These are phyloP conservation scores for Alviniconcha strummeri DNA, from an alignment of 2,888 invertebrate species.

Conservation along the genomic window DNA sequence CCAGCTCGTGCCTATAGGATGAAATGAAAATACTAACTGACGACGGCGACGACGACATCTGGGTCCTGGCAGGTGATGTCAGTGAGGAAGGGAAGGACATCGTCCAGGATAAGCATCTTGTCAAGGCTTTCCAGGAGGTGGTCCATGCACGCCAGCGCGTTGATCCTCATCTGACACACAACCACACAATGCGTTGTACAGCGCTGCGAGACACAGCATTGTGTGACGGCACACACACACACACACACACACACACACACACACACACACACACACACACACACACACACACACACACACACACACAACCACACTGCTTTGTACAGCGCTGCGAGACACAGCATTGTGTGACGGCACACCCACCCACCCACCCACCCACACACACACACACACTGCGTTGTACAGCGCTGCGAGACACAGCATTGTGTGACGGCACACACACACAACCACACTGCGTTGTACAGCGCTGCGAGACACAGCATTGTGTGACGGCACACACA, in stretches of 20 bases:
- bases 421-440: neutral
- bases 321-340: neutral
- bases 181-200: neutral
- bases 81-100: slow-evolving; percentile 91
- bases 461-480: neutral
- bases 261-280: neutral
- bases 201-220: neutral
- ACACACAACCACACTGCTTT: no score
- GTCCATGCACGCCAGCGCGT: slow-evolving; percentile 77
- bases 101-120: slow-evolving; percentile 89
- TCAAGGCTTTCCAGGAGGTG: slow-evolving; percentile 89
- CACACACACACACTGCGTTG: neutral
- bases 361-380: neutral
- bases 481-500: neutral
- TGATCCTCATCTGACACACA: slow-evolving; percentile 69
- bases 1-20: no score
- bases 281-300: neutral
- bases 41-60: slow-evolving; percentile 90
- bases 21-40: slow-evolving; percentile 82
- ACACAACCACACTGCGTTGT: neutral
- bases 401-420: neutral
- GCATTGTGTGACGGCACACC: neutral
- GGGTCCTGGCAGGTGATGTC: slow-evolving; percentile 91
- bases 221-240: neutral
- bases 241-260: neutral